These are phyloP conservation scores for Rhopalosiphum nymphaeae DNA, from an alignment of 2,888 invertebrate genomes.

Conservation along the genomic window DNA sequence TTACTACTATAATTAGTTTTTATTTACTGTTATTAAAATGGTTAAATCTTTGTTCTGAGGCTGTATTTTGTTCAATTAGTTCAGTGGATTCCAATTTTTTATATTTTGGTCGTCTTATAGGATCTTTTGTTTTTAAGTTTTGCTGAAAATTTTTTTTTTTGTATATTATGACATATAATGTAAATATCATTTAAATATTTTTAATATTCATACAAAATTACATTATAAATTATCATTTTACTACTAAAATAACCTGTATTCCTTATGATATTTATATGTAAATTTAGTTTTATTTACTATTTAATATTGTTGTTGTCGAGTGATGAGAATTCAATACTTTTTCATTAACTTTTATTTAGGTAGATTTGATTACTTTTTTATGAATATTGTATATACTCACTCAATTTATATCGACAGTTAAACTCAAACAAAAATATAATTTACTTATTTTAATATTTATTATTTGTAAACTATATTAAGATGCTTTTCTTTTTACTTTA, in stretches of 20 bases:
- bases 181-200: background rate
- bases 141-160: constrained; percentile 33
- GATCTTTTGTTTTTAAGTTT: constrained; percentile 9
- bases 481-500: constrained; percentile 55
- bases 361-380: background rate
- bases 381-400: background rate
- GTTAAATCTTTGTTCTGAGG: constrained; percentile 39
- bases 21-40: constrained; percentile 51
- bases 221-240: background rate
- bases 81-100: constrained; percentile 57
- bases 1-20: background rate
- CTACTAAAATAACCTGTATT: background rate
- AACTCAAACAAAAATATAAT: background rate
- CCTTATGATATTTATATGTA: background rate
- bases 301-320: background rate
- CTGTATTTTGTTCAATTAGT: constrained; percentile 54
- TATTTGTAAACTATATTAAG: background rate
- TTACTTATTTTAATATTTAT: background rate
- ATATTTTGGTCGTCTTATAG: constrained; percentile 49
- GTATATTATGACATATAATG: background rate
- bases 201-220: background rate
- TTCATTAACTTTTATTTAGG: background rate
- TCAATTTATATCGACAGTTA: background rate
- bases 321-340: background rate
- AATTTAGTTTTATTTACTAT: background rate